These are phyloP conservation scores for Chrysochloris asiatica DNA, from an alignment of 2,113 vertebrate species.

Conservation along the genomic window DNA sequence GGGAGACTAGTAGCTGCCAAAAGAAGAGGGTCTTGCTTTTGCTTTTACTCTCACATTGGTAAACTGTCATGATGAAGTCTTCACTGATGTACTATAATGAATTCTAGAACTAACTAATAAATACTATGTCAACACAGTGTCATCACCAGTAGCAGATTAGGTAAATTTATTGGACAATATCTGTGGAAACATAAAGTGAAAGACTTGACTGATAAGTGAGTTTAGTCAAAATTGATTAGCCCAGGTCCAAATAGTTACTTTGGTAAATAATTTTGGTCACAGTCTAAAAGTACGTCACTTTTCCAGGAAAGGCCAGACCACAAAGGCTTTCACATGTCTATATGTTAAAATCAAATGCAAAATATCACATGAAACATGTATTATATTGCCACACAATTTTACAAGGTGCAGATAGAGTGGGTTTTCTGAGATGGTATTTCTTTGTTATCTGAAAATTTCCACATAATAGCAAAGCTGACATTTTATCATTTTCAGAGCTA, in stretches of 20 bases:
- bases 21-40: neutral
- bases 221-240: slow-evolving; percentile 11
- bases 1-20: neutral
- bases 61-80: neutral
- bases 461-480: slow-evolving; percentile 80
- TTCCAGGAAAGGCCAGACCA: neutral
- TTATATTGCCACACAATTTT: neutral
- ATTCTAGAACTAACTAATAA: neutral
- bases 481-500: slow-evolving; percentile 84
- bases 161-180: neutral
- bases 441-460: slow-evolving; percentile 80
- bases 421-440: slow-evolving; percentile 69
- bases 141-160: neutral
- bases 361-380: neutral
- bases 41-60: neutral
- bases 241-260: slow-evolving; percentile 1
- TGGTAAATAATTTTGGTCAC: neutral
- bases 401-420: neutral
- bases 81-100: neutral
- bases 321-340: neutral
- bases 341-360: neutral
- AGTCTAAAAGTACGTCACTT: neutral
- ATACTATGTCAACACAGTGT: neutral
- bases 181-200: slow-evolving; percentile 30
- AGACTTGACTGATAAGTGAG: neutral